These are phyloP conservation scores for Perccottus glenii DNA, from an alignment of 2,113 vertebrate species.

Conservation along the genomic window DNA sequence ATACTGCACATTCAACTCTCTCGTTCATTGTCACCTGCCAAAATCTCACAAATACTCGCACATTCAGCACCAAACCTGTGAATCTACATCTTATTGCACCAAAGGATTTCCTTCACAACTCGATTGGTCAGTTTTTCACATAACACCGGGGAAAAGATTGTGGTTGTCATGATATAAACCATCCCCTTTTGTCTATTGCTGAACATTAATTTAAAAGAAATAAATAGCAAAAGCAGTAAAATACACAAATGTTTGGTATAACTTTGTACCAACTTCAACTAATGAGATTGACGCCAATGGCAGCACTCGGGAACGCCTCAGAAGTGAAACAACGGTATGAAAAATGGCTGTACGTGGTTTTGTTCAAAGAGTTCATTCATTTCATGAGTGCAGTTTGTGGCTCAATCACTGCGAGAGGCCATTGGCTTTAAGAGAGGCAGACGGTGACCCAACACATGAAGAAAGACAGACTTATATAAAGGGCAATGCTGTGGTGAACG, in stretches of 20 bases:
- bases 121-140: conserved; percentile 70
- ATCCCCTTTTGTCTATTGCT: conserved; percentile 43
- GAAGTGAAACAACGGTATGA: conserved; percentile 17
- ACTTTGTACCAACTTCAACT: conserved; percentile 37
- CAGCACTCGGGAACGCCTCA: conserved; percentile 38
- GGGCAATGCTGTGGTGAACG: conserved; percentile 4
- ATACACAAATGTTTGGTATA: conserved; percentile 70
- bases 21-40: conserved; percentile 24
- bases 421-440: conserved; percentile 42
- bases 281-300: conserved; percentile 1
- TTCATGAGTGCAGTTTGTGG: conserved; percentile 34
- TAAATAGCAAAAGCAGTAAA: conserved; percentile 82
- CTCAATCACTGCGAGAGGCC: conserved; percentile 11
- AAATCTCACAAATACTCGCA: conserved; percentile 17
- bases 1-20: conserved; percentile 20
- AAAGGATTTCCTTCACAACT: conserved; percentile 79
- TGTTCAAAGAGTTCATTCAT: conserved; percentile 7
- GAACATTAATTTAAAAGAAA: conserved; percentile 77
- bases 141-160: conserved; percentile 42
- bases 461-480: neutral
- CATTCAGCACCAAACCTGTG: conserved; percentile 61
- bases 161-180: neutral
- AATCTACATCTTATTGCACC: conserved; percentile 85
- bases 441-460: conserved; percentile 12
- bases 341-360: conserved; percentile 30